Evolutionary conservation across 2,888 invertebrate species (phyloP).

Genomic region (Hedya salicella): DNA sequence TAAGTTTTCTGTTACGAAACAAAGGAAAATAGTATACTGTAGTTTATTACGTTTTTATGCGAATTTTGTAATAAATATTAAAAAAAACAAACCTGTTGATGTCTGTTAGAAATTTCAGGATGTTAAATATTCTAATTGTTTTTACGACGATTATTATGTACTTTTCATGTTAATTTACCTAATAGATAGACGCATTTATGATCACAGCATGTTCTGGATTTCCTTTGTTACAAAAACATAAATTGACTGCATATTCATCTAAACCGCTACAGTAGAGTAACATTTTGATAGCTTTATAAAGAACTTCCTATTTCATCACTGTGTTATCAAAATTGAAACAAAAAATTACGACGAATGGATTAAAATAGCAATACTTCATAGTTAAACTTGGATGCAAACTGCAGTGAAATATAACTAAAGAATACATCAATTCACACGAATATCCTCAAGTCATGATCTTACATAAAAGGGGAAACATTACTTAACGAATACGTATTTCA

Average conservation of each 20-base stretch:
- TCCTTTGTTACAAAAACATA: conserved; percentile 34
- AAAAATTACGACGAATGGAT: conserved; percentile 6
- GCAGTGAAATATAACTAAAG: background rate
- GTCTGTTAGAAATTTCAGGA: background rate
- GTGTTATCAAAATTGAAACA: conserved; percentile 8
- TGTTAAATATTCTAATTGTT: no score
- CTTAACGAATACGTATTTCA: conserved; percentile 33
- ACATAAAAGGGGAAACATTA: conserved; percentile 32
- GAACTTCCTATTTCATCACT: conserved; percentile 16
- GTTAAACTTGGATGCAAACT: background rate
- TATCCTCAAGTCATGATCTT: conserved; percentile 19
- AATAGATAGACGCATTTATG: background rate
- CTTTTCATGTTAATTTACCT: background rate
- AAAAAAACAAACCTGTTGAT: no score
- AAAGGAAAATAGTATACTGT: conserved; percentile 13
- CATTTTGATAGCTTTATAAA: background rate
- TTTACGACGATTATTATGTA: background rate
- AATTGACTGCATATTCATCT: background rate
- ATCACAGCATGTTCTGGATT: conserved; percentile 5
- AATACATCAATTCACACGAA: conserved; percentile 9
- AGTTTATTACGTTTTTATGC: background rate
- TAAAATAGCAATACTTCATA: conserved; percentile 7
- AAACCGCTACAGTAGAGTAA: background rate
- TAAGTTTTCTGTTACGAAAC: conserved; percentile 31
- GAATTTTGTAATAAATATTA: background rate